phyloP scores from a whole-genome alignment of 1,140 invertebrate species.

The Pantala flavescens region DNA sequence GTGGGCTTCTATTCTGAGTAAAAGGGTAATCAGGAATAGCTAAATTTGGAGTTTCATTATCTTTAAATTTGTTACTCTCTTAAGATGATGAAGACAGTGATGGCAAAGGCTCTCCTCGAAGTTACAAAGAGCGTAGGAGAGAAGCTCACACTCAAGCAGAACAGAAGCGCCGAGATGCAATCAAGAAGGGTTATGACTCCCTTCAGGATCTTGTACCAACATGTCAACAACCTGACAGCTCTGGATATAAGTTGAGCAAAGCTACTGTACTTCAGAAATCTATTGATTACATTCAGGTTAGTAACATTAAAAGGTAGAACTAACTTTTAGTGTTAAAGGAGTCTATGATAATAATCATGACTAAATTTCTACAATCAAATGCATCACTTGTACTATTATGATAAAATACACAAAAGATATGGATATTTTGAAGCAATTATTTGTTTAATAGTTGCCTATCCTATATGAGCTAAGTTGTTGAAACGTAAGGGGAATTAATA shows the following conservation, averaged over 20 bases:
- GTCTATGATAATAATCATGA: too few relatives aligned
- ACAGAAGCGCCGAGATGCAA: conserved; percentile 92
- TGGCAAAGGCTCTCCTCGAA: conserved; percentile 63
- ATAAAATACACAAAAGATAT: too few relatives aligned
- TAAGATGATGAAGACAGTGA: conserved; percentile 90
- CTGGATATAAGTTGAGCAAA: conserved; percentile 90
- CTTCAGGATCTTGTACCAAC: conserved; percentile 86
- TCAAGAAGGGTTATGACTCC: conserved; percentile 90
- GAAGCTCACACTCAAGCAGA: conserved; percentile 96
- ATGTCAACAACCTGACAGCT: conserved; percentile 72
- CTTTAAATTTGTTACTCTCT: conserved; percentile 11
- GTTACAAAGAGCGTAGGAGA: conserved; percentile 84
- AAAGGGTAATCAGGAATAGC: too few relatives aligned
- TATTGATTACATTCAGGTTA: conserved; percentile 68
- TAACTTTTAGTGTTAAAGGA: neutral
- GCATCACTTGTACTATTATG: too few relatives aligned
- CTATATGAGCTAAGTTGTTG: too few relatives aligned
- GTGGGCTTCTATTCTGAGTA: too few relatives aligned
- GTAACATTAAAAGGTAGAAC: neutral
- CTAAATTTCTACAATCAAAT: too few relatives aligned
- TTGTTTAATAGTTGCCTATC: too few relatives aligned
- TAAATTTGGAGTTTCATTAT: too few relatives aligned
- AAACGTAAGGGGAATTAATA: too few relatives aligned
- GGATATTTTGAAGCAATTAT: too few relatives aligned
- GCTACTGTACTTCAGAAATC: conserved; percentile 88